These are phyloP conservation scores for Chionomys nivalis DNA, from an alignment of 2,113 vertebrate species.

Conservation along the genomic window DNA sequence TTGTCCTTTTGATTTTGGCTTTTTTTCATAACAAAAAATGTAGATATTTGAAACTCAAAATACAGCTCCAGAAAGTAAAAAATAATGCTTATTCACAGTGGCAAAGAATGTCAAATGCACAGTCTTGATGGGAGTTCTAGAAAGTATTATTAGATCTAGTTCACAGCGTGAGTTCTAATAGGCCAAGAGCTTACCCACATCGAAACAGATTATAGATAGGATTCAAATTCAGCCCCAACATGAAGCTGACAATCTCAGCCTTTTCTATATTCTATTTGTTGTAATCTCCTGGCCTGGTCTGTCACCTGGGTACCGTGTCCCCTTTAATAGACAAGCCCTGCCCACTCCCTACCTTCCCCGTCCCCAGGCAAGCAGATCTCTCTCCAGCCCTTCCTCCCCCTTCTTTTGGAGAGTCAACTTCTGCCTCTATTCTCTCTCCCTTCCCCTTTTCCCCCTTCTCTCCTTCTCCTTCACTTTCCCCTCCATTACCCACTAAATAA, in stretches of 20 bases:
- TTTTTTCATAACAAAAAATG: neutral
- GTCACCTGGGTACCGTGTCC: no score
- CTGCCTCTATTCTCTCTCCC: no score
- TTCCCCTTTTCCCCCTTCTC: no score
- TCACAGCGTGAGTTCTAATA: constrained; percentile 2
- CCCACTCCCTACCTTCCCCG: no score
- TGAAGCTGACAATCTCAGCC: neutral
- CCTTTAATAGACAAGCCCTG: no score
- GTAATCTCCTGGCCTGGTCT: no score
- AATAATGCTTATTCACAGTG: neutral
- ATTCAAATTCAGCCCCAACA: constrained; percentile 25
- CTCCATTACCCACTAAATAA: no score
- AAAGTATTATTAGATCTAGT: constrained; percentile 25
- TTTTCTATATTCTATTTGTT: neutral
- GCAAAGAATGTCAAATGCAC: neutral
- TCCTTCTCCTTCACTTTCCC: no score
- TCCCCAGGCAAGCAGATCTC: no score
- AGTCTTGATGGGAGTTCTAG: neutral
- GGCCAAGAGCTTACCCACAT: constrained; percentile 5
- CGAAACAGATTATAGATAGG: neutral
- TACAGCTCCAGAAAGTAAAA: neutral
- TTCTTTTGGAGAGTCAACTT: no score
- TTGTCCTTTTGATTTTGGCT: neutral
- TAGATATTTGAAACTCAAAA: neutral
- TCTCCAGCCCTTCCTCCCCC: no score